Base-by-base conservation (phyloP, 2,888 invertebrate genomes). In the Monoplex corrugatus region DNA sequence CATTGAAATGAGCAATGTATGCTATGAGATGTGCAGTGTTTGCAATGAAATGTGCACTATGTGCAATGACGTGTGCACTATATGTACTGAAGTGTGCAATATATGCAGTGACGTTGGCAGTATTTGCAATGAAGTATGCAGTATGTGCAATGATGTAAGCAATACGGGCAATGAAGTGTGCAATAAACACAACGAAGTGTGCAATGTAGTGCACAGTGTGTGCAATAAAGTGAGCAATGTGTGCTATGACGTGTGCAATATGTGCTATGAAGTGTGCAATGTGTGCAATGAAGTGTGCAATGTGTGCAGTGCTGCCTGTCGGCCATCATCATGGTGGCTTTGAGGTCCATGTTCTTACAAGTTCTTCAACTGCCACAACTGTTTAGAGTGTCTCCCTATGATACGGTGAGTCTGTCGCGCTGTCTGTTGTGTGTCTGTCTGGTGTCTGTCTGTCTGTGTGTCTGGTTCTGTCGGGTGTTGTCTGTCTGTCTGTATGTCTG, bases 221-320 rank as follows among this genome's bases (percentile, higher is more conserved):
- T 75, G 2, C 35, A 75, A 38, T 75, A 28, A 1, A 38, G 38
- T 75, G 75, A 35, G n/a, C n/a, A 13, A 35, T 75, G 38, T 19
- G 75, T 38, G 6, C 32, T 35, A 19, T 38, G 75, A 75, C 38
- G 75, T 75, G 75, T 75, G 75, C 35, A 75, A 19, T 75, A 2
- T 75, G 72, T 35, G 63, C 32, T 5, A 19, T 72, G 72, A 68
- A 63, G 28, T 63, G 50, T 50, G 50, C 8, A 50, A 50, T 50
- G 50, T 50, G 50, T 50, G 50, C 50, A 8, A 8, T 57, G 10
- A 57, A 23, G 57, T 57, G 57, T 16, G 57, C 28, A 57, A 50
- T 50, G 23, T 57, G n/a, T 78, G 50, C 95, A 98, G 98, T 97
- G 97, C 91, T 94, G 94, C 10, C 91, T 96, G 43, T 95, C 96